Conservation (phyloP, 2,113 vertebrate species). For the Neodon shergylaensis region DNA sequence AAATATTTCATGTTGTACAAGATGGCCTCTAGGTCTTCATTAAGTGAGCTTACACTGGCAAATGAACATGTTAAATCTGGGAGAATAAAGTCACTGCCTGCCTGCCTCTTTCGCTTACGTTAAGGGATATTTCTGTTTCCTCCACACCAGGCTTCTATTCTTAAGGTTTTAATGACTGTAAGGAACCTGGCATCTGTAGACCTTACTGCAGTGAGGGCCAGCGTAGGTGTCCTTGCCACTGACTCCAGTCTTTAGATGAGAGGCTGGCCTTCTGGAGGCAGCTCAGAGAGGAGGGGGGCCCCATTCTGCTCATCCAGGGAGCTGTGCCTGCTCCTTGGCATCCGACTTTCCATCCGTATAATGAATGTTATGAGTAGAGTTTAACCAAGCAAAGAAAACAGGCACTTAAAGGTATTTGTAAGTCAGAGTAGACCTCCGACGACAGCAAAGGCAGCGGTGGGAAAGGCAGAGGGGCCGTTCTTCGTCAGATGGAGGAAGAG, state of each 20-base stretch:
- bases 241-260: neutral
- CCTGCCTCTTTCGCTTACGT: neutral
- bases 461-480: neutral
- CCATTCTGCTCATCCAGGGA: fast-evolving
- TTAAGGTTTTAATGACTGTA: neutral
- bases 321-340: neutral
- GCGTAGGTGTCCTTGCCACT: neutral
- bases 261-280: neutral
- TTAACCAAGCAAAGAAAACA: neutral
- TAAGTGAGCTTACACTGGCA: conserved; percentile 37
- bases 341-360: neutral
- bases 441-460: neutral
- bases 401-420: neutral
- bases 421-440: neutral
- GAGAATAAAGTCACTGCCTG: conserved; percentile 39
- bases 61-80: neutral
- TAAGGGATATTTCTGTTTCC: conserved; percentile 28
- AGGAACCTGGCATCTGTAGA: neutral
- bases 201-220: neutral
- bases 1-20: conserved; percentile 59
- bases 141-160: conserved; percentile 3
- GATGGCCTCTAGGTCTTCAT: conserved; percentile 58
- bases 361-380: neutral
- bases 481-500: fast-evolving
- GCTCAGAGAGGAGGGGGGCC: neutral